Evolutionary conservation across 2,797 vertebrate genomes (phyloP).

Genomic region (Leptatherina wallacei): DNA sequence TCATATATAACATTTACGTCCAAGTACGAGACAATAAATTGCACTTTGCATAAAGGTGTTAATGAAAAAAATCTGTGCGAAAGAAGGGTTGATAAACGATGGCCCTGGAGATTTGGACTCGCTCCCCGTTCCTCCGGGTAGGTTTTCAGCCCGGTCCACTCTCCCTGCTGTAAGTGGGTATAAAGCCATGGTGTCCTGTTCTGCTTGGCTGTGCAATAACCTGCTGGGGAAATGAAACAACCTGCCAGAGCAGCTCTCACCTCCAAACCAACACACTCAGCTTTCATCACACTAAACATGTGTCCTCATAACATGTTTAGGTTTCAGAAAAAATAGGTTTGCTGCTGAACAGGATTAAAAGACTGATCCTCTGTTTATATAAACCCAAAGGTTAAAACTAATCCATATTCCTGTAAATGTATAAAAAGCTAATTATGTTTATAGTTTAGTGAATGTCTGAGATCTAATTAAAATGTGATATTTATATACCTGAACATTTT

Average conservation of each 20-base stretch:
- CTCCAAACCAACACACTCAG: conserved; percentile 20
- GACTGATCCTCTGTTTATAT: not conserved
- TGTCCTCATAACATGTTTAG: not conserved
- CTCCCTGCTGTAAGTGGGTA: conserved; percentile 45
- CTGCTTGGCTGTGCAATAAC: conserved; percentile 64
- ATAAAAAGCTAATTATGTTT: not conserved
- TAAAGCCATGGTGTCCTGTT: conserved; percentile 51
- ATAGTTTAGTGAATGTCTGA: too few species aligned
- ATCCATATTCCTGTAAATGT: not conserved
- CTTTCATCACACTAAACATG: not conserved
- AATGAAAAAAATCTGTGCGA: too few species aligned
- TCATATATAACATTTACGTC: too few species aligned
- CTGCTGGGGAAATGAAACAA: conserved; percentile 34
- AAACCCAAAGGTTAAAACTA: not conserved
- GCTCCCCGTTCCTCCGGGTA: not conserved
- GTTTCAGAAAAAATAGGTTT: too few species aligned
- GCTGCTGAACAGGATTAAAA: too few species aligned
- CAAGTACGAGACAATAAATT: too few species aligned
- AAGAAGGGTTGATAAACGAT: too few species aligned
- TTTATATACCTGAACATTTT: not conserved
- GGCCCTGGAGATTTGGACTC: not conserved
- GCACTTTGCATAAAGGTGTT: too few species aligned
- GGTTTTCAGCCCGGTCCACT: not conserved
- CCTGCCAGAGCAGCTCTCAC: conserved; percentile 40
- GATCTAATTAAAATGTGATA: too few species aligned